Conservation (phyloP, 1,140 invertebrate species). For the Solenopsis invicta region DNA sequence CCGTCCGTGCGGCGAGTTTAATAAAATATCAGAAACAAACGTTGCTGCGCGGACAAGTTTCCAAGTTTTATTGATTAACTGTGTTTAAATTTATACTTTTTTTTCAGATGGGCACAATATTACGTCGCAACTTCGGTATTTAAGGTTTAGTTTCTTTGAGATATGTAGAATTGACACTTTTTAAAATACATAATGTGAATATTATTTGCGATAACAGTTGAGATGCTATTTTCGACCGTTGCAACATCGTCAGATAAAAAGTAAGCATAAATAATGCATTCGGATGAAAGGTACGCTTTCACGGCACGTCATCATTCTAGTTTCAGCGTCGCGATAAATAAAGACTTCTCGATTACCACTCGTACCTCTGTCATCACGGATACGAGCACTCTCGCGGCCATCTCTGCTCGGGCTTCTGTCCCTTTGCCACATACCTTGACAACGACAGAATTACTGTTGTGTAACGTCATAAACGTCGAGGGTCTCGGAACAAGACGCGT, state of each 20-base stretch:
- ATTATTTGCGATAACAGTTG: neutral
- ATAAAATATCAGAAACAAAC: neutral
- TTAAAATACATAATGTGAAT: neutral
- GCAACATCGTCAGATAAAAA: neutral
- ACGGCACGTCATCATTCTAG: constrained; percentile 45
- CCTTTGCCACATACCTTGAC: constrained; percentile 82
- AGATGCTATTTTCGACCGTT: neutral
- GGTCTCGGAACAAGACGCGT: constrained; percentile 64
- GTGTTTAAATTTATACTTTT: neutral
- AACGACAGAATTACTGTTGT: constrained; percentile 84
- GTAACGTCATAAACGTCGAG: constrained; percentile 83
- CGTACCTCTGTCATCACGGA: constrained; percentile 58
- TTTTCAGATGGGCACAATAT: neutral
- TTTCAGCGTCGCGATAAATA: constrained; percentile 67
- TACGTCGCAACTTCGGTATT: neutral
- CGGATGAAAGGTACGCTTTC: constrained; percentile 46
- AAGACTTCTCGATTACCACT: constrained; percentile 66
- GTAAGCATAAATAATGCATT: constrained; percentile 4
- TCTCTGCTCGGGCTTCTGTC: constrained; percentile 66
- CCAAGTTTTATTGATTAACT: too few species aligned
- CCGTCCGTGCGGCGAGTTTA: neutral
- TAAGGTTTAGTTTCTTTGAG: neutral
- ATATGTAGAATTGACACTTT: neutral
- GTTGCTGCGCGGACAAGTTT: neutral
- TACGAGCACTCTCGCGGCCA: constrained; percentile 26